Percentiles rank a stretch among this genome's conserved stretches.
phyloP scores from a whole-genome alignment of 2,113 vertebrate species.

The Dermatemys mawii region DNA sequence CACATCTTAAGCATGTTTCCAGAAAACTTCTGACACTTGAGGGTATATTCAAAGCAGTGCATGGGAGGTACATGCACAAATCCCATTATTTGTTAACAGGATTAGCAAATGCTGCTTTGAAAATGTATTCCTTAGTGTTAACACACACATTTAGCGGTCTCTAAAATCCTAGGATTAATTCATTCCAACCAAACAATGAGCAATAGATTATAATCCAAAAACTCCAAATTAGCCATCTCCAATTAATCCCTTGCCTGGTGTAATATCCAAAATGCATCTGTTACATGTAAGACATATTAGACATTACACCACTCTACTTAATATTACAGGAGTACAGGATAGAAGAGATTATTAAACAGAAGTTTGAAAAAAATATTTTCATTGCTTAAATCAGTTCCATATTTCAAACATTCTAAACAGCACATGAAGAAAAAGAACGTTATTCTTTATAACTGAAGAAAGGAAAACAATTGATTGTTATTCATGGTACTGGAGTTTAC shows the following conservation, averaged over 20 bases:
- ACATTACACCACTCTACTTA: neutral
- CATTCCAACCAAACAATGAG: neutral
- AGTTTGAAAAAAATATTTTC: neutral
- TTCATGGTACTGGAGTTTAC: neutral
- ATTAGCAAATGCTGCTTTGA: conserved; percentile 41
- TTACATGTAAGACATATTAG: neutral
- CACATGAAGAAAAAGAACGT: neutral
- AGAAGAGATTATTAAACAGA: neutral
- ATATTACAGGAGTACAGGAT: neutral
- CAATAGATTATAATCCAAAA: neutral
- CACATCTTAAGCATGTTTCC: neutral
- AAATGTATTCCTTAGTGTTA: conserved; percentile 30
- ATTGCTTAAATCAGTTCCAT: neutral
- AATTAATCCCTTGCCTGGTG: neutral
- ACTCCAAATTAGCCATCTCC: neutral
- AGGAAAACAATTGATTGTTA: neutral
- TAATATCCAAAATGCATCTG: neutral
- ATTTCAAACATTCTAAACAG: neutral
- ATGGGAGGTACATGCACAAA: conserved; percentile 37
- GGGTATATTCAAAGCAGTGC: conserved; percentile 7
- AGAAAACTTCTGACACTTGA: conserved; percentile 32
- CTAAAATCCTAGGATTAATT: neutral
- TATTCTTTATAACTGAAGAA: neutral
- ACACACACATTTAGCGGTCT: neutral
- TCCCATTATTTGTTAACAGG: conserved; percentile 53